Conservation (phyloP, 2,888 invertebrate species). For the Cordilura impudica region DNA sequence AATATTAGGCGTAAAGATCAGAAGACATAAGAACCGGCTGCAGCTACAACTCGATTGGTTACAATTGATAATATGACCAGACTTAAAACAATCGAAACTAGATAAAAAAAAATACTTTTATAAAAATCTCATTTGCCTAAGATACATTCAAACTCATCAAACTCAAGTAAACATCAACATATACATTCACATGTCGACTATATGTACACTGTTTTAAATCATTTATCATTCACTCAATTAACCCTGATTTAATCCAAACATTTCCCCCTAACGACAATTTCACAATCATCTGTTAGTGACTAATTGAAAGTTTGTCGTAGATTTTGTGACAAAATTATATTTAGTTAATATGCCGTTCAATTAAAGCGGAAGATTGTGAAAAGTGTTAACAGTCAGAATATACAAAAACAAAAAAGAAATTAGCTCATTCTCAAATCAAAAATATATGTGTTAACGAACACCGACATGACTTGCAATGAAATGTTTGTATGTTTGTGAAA, state of each 20-base stretch:
- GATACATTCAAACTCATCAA: slow-evolving; percentile 20
- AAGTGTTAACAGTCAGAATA: not conserved
- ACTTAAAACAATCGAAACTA: slow-evolving; percentile 25
- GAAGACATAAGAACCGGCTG: not conserved
- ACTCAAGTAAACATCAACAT: slow-evolving; percentile 6
- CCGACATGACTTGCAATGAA: not conserved
- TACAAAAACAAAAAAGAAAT: not conserved
- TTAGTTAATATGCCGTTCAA: not conserved
- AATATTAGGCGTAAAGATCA: slow-evolving; percentile 66
- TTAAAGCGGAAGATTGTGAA: not conserved
- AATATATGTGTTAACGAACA: not conserved
- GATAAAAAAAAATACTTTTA: slow-evolving; percentile 22
- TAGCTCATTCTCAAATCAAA: not conserved
- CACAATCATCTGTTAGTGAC: not conserved
- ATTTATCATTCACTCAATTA: not conserved
- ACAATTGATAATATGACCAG: slow-evolving; percentile 23
- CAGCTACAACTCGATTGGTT: slow-evolving; percentile 13
- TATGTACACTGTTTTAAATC: not conserved
- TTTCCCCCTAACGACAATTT: not conserved
- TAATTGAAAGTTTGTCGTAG: not conserved
- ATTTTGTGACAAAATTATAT: not conserved
- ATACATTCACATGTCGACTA: not conserved
- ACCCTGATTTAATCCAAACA: not conserved
- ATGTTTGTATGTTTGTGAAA: slow-evolving; percentile 12
- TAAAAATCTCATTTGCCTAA: slow-evolving; percentile 42